Base-by-base conservation (phyloP, 2,797 vertebrate species). In the Molothrus ater region DNA sequence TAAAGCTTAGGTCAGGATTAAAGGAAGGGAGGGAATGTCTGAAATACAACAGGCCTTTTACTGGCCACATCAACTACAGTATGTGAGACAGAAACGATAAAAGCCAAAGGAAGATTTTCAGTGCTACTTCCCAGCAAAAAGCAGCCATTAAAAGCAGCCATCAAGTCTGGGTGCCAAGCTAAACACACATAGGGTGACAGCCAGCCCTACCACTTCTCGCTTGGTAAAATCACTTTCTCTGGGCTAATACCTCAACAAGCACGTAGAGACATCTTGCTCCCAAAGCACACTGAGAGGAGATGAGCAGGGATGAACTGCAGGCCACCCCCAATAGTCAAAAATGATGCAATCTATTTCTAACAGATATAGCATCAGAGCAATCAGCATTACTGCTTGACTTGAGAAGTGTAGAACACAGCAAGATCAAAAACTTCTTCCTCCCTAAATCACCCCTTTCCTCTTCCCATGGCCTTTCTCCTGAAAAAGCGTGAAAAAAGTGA, bases 291-390 rank as follows among this genome's bases (percentile, higher is more conserved):
- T 8, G 47, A 43, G 68, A 65, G 34, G 18, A 80, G 40, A 83
- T 0, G 0, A 59, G 51, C 0, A 7, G 65, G 59, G 47, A 75
- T 40, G 63, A 88, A 91, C 66, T 53, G 48, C 63, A 47, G 80
- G 76, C 56, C 81, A 80, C 43, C 38, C 4, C 0, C 78, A 69
- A 56, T 11, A 32, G 78, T 75, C 86, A 75, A 66, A 90, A 81
- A 94, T 25, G 19, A 93, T 54, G 50, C 48, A 24, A 80, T 74
- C 69, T 74, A 69, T 78, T 92, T 91, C 87, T 74, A 88, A 50
- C 38, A 88, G 72, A 73, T 66, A 94, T 1, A 38, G 60, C 57
- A 73, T 45, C 2, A 17, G 29, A 73, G 74, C 28, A 78, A 86
- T 38, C 56, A 76, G 81, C 34, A 59, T 45, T 38, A 60, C 40